These are phyloP conservation scores for Patella caerulea DNA, from an alignment of 2,888 invertebrate genomes.

Conservation along the genomic window DNA sequence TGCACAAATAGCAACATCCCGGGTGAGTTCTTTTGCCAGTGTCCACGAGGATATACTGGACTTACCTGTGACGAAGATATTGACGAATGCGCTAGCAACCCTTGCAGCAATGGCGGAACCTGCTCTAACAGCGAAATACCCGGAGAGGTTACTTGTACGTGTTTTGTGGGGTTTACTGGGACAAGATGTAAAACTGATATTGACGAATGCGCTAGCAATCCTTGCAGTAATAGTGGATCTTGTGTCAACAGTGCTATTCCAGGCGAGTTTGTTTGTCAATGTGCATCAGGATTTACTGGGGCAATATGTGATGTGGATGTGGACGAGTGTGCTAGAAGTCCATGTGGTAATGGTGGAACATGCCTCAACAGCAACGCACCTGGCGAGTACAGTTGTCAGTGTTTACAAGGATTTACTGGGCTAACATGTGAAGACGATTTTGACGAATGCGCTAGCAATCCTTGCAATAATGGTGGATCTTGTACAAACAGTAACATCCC, in stretches of 20 bases:
- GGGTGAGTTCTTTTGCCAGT: slow-evolving; percentile 60
- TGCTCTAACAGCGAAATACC: slow-evolving; percentile 88
- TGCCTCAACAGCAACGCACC: slow-evolving; percentile 82
- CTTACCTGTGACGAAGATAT: slow-evolving; percentile 65
- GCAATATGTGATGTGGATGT: slow-evolving; percentile 75
- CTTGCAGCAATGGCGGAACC: slow-evolving; percentile 92
- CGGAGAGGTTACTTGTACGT: slow-evolving; percentile 16
- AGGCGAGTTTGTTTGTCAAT: slow-evolving; percentile 11
- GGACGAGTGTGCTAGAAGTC: slow-evolving; percentile 83
- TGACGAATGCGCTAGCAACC: slow-evolving; percentile 77
- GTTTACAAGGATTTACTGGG: slow-evolving; percentile 66
- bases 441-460: slow-evolving; percentile 77
- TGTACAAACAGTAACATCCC: slow-evolving; percentile 88
- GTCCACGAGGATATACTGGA: slow-evolving; percentile 66
- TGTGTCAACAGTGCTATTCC: slow-evolving; percentile 10
- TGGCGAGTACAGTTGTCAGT: slow-evolving; percentile 61
- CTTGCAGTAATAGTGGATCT: slow-evolving; percentile 17
- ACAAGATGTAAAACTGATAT: slow-evolving; percentile 32
- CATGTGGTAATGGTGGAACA: slow-evolving; percentile 90
- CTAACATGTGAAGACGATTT: slow-evolving; percentile 65
- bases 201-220: slow-evolving; percentile 18
- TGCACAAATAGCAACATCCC: slow-evolving; percentile 76
- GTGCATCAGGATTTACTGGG: slow-evolving; percentile 84
- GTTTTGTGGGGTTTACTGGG: slow-evolving; percentile 33
- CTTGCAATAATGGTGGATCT: slow-evolving; percentile 92